phyloP scores from a whole-genome alignment of 2,888 invertebrate species.

The Ceratothoa steindachneri region DNA sequence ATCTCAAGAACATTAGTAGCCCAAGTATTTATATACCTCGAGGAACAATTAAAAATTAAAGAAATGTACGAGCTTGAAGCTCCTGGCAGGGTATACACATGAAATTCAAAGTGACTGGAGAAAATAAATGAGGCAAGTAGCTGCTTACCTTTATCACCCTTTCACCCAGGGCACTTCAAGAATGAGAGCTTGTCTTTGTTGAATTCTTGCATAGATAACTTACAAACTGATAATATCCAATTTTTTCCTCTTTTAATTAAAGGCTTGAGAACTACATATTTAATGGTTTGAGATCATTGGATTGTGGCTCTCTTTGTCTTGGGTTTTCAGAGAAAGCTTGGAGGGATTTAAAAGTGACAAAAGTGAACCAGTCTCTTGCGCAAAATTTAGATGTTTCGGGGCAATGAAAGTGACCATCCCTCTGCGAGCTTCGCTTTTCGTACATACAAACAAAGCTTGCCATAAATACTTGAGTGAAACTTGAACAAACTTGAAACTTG shows the following conservation, averaged over 20 bases:
- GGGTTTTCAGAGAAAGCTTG: not conserved
- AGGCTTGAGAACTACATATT: not conserved
- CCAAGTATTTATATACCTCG: no score
- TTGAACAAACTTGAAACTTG: not conserved
- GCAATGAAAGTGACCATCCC: not conserved
- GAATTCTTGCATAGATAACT: not conserved
- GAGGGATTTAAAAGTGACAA: no score
- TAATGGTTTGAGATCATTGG: not conserved
- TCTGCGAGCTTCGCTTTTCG: not conserved
- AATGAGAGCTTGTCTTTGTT: not conserved
- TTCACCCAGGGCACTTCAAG: no score
- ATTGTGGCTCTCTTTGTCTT: not conserved
- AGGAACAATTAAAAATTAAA: no score
- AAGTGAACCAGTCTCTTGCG: not conserved
- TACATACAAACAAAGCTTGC: not conserved
- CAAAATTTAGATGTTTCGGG: not conserved
- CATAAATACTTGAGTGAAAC: not conserved
- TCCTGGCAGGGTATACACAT: no score
- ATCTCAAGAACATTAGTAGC: no score
- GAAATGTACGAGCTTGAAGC: no score
- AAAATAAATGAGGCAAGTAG: no score
- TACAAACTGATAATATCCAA: not conserved
- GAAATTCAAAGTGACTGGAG: no score
- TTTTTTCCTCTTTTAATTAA: not conserved
- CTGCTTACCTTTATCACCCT: no score